Conservation (phyloP, 1,140 invertebrate species). For the Leucophenga varia region DNA sequence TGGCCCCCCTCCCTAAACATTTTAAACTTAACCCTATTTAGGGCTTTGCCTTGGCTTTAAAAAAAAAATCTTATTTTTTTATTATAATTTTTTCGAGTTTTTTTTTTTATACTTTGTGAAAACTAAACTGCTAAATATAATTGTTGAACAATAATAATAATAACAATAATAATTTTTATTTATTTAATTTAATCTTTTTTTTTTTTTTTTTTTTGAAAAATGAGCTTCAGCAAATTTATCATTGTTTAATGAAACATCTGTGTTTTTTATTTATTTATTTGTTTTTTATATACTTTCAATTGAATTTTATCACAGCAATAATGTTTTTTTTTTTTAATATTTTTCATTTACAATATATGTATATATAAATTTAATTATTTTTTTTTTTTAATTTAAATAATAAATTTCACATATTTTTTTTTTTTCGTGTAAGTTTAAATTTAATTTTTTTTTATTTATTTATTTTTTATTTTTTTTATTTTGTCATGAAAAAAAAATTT, state of each 20-base stretch:
- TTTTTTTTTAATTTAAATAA: too few species aligned
- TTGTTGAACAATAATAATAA: too few species aligned
- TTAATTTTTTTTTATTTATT: neutral
- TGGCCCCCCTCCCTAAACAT: too few species aligned
- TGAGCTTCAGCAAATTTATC: conserved; percentile 33
- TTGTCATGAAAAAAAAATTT: conserved; percentile 4
- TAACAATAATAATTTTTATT: too few species aligned
- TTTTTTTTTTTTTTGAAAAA: conserved; percentile 12
- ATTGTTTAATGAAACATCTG: conserved; percentile 6
- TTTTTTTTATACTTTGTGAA: neutral
- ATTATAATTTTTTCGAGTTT: neutral
- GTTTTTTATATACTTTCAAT: conserved; percentile 33
- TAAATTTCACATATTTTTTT: too few species aligned
- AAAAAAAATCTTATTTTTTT: neutral
- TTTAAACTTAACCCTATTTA: too few species aligned
- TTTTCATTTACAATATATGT: conserved; percentile 19
- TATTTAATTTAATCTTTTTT: conserved; percentile 14
- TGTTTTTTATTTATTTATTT: conserved; percentile 10
- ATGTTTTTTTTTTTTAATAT: conserved; percentile 27
- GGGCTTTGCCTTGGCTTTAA: too few species aligned
- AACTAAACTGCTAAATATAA: too few species aligned
- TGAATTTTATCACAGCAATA: conserved; percentile 55
- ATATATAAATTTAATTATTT: neutral
- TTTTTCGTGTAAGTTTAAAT: too few species aligned
- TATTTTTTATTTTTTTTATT: conserved; percentile 2